Conservation (phyloP, 2,797 vertebrate species). For the Benthosema pterotum region DNA sequence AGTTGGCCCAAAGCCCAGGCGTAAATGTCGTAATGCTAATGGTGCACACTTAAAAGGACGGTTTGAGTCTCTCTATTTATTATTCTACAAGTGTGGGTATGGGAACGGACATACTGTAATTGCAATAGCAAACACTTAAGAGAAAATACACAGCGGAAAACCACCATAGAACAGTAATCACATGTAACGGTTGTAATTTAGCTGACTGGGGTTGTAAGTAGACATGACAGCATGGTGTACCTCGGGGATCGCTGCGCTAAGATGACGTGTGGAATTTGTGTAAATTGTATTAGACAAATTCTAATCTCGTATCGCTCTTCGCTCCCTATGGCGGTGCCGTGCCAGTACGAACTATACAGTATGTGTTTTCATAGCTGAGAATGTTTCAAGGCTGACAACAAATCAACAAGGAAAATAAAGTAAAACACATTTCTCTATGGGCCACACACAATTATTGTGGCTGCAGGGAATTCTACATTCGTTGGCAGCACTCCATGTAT, state of each 20-base stretch:
- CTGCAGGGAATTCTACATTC: too few species aligned
- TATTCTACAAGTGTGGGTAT: constrained; percentile 49
- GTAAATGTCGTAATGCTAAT: constrained; percentile 52
- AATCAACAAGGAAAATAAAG: too few species aligned
- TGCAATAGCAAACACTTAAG: constrained; percentile 44
- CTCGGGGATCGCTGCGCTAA: not conserved
- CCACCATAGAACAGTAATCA: constrained; percentile 41
- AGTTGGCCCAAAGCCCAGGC: constrained; percentile 23
- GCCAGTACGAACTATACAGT: too few species aligned
- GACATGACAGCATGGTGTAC: not conserved
- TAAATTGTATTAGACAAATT: not conserved
- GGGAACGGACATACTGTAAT: constrained; percentile 54
- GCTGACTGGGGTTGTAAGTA: not conserved
- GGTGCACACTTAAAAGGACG: constrained; percentile 29
- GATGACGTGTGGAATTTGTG: not conserved
- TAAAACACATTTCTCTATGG: too few species aligned
- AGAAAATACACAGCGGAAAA: constrained; percentile 52
- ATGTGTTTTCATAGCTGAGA: too few species aligned
- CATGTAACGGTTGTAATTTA: constrained; percentile 14
- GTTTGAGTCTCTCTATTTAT: constrained; percentile 45
- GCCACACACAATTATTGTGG: too few species aligned
- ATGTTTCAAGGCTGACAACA: too few species aligned
- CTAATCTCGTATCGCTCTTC: too few species aligned
- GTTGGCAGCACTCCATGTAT: too few species aligned
- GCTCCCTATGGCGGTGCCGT: too few species aligned